Conservation (phyloP, 1,140 invertebrate species). For the Coptotermes formosanus region DNA sequence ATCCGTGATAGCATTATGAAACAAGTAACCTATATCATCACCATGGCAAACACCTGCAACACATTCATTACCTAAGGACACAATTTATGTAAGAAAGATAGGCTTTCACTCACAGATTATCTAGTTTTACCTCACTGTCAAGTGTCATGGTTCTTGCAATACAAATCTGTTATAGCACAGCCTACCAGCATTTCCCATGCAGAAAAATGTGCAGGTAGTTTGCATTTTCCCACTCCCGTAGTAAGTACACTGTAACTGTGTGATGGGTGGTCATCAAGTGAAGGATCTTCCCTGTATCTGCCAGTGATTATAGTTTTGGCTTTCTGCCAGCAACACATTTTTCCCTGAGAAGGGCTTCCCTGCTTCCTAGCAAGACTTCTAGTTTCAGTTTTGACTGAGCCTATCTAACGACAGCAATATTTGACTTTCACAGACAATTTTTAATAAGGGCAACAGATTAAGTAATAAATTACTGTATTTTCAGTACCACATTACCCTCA, state of each 20-base stretch:
- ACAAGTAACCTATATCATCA: conserved; percentile 43
- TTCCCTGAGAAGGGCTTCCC: too few species aligned
- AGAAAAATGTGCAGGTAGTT: too few species aligned
- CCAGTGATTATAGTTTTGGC: too few species aligned
- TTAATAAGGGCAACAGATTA: not conserved
- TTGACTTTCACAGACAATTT: not conserved
- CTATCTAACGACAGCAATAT: too few species aligned
- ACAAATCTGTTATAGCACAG: not conserved
- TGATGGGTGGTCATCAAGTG: too few species aligned
- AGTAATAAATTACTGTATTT: not conserved
- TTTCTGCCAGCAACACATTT: too few species aligned
- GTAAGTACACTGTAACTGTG: too few species aligned
- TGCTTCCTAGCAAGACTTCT: too few species aligned
- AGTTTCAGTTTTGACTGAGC: too few species aligned
- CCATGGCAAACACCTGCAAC: conserved; percentile 41
- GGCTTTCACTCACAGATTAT: not conserved
- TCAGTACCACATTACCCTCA: not conserved
- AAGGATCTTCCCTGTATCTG: too few species aligned
- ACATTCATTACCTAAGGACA: not conserved
- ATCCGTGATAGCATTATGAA: conserved; percentile 27
- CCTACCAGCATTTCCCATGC: too few species aligned
- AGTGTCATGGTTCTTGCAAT: not conserved
- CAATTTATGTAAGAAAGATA: not conserved
- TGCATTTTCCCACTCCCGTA: too few species aligned
- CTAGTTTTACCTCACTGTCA: not conserved